Evolutionary conservation across 2,888 invertebrate species (phyloP).

Genomic region (Drosophila eohydei): DNA sequence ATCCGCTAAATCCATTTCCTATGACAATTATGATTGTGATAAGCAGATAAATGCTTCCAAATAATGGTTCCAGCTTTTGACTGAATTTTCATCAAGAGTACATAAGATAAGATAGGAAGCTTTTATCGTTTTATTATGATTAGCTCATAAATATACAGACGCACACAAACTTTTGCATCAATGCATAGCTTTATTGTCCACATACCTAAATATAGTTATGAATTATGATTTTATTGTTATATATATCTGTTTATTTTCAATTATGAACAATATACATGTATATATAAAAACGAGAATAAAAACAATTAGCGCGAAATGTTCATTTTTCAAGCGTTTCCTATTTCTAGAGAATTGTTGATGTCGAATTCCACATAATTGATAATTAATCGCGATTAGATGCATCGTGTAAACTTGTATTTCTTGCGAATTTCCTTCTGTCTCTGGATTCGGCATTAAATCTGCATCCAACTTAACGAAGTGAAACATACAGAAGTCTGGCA

Average conservation of each 20-base stretch:
- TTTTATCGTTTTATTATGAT: not conserved
- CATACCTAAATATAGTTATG: not conserved
- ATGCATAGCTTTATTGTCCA: not conserved
- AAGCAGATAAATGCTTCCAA: not conserved
- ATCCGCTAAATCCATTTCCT: not conserved
- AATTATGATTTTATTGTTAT: not conserved
- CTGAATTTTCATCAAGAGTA: not conserved
- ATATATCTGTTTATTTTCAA: constrained; percentile 1
- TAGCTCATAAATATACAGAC: not conserved
- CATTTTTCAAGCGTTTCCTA: not conserved
- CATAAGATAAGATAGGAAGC: not conserved
- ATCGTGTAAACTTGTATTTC: constrained; percentile 1
- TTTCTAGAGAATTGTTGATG: not conserved
- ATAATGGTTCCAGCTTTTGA: not conserved
- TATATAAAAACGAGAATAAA: not conserved
- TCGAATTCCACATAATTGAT: constrained; percentile 2
- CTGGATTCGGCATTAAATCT: not conserved
- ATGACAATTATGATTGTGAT: not conserved
- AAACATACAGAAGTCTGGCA: not conserved
- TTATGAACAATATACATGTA: not conserved
- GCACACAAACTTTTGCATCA: not conserved
- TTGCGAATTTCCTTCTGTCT: not conserved
- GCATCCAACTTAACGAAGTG: not conserved
- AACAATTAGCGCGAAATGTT: constrained; percentile 4
- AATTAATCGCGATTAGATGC: not conserved